Evolutionary conservation across 1,140 invertebrate species (phyloP), one percentile per base, ranked within the genome.

Genomic region (Bombus pyrosoma): DNA sequence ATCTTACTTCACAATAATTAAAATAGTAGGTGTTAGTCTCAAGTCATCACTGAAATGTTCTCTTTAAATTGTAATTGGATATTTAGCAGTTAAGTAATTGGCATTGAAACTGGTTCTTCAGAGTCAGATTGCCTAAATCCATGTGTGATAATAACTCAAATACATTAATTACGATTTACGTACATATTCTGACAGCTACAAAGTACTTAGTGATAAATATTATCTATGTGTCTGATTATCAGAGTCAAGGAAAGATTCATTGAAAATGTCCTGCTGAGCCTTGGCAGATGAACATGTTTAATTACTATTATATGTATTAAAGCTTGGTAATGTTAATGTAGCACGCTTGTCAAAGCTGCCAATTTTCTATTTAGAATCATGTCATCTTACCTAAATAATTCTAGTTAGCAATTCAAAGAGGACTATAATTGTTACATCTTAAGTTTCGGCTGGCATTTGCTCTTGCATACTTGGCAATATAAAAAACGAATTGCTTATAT

Each of bases 341-440:
- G 59, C 73, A 83, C 68, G 47, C 47, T 53, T 77, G 25, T 72
- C 72, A 15, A 83, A 86, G 76, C 59, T 41, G 79, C 71, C 74
- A 86, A 89, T 62, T 69, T 41, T 75, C 72, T 53, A 68, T 89
- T 89, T 86, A 89, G 76, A 89, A 89, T 83, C 73, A 39, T 75
- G 32, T 89, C 69, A 34, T 62, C 62, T 66, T 86, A 89, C 15
- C 72, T 87, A 89, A 88, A 86, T 64, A 89, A 68, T 69, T 64
- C 66, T 89, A 85, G 41, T 89, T 66, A 79, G 73, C 71, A 18
- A 64, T 86, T 80, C 32, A 57, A 86, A 73, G 37, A 59, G 83
- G 57, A 69, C 81, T 85, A 73, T 83, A 86, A 89, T 80, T 66
- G 71, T 72, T 87, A 84, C 47, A 53, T 81, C 53, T 79, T 77